Evolutionary conservation across 2,113 vertebrate genomes (phyloP).

Genomic region (Glaucidium brasilianum): DNA sequence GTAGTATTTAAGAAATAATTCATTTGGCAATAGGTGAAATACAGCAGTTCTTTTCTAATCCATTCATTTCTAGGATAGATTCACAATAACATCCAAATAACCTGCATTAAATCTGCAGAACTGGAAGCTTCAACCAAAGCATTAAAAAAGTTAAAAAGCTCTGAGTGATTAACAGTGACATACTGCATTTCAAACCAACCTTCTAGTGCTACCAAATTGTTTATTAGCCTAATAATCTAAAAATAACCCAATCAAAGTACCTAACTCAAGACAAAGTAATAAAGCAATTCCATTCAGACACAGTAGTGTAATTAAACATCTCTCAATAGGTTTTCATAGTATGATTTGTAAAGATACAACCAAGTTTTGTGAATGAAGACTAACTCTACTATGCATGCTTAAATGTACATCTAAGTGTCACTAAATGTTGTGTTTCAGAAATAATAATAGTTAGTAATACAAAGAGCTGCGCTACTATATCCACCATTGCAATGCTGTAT

Average conservation of each 20-base stretch:
- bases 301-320: rapidly evolving
- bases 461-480: not conserved
- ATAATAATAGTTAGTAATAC: not conserved
- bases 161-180: not conserved
- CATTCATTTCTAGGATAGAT: rapidly evolving
- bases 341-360: not conserved
- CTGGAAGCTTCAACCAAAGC: not conserved
- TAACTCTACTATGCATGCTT: rapidly evolving
- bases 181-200: not conserved
- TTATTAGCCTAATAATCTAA: not conserved
- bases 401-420: not conserved
- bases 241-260: not conserved
- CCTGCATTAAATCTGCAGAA: not conserved
- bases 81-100: not conserved
- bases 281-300: not conserved
- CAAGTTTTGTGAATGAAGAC: not conserved
- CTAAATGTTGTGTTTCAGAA: rapidly evolving
- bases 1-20: not conserved
- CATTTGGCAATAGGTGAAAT: not conserved
- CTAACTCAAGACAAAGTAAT: not conserved
- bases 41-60: not conserved
- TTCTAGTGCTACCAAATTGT: not conserved
- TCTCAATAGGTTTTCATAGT: rapidly evolving
- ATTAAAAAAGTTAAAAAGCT: not conserved
- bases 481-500: rapidly evolving